Conservation (phyloP, 2,797 vertebrate species). For the Crypturellus tataupa region DNA sequence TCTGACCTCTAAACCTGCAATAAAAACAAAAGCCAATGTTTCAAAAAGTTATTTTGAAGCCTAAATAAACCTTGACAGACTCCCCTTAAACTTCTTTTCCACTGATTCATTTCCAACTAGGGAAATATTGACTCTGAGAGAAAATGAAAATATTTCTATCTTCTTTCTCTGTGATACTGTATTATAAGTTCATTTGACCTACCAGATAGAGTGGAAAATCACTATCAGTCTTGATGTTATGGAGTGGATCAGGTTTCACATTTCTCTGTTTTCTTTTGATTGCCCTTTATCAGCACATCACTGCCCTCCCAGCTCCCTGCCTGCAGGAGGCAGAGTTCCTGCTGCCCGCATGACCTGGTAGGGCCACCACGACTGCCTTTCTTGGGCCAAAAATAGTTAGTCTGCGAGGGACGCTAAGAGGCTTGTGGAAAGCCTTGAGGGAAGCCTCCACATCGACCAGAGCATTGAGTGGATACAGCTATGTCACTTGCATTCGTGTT, state of each 20-base stretch:
- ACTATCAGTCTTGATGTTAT: constrained; percentile 45
- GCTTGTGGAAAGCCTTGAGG: not conserved
- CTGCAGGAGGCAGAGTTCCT: not conserved
- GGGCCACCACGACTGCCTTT: not conserved
- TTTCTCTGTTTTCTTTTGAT: constrained; percentile 54
- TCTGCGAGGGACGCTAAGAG: not conserved
- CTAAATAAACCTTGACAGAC: constrained; percentile 74
- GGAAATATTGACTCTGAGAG: constrained; percentile 61
- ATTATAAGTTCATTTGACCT: constrained; percentile 61
- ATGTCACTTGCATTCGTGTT: not conserved
- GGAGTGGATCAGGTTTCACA: constrained; percentile 44
- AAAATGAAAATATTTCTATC: constrained; percentile 73
- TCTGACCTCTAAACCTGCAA: constrained; percentile 72
- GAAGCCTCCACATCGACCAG: not conserved
- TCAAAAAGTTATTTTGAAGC: constrained; percentile 68
- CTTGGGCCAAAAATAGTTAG: not conserved
- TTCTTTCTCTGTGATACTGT: constrained; percentile 41
- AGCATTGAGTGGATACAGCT: not conserved
- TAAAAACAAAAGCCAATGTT: constrained; percentile 65
- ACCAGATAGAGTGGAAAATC: constrained; percentile 70
- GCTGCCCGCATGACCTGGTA: not conserved
- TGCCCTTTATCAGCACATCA: not conserved
- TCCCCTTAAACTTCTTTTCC: constrained; percentile 63
- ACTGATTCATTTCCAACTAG: constrained; percentile 66
- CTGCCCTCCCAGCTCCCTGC: not conserved